phyloP scores from a whole-genome alignment of 2,113 vertebrate genomes.

The Paedocypris sp. region DNA sequence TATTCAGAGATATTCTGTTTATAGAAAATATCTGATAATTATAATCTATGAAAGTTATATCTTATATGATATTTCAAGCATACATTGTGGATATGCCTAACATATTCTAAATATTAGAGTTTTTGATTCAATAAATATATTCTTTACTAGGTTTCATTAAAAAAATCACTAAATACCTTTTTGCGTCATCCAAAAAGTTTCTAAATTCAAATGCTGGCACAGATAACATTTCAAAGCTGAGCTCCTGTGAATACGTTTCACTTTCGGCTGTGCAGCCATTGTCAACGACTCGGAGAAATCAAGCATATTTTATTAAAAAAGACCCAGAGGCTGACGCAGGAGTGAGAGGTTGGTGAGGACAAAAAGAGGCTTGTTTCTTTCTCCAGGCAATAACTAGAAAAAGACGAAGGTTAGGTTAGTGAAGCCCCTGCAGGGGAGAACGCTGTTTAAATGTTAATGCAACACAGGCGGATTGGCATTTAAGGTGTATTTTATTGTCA shows the following conservation, averaged over 20 bases:
- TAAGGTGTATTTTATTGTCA: slow-evolving; percentile 3
- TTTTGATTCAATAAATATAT: too few species aligned
- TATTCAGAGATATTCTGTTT: too few species aligned
- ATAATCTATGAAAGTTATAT: too few species aligned
- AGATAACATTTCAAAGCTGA: background rate
- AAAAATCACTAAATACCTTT: background rate
- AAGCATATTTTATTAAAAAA: background rate
- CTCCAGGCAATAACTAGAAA: slow-evolving; percentile 18
- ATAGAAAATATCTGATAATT: too few species aligned
- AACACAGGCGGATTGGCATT: background rate
- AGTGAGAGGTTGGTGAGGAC: background rate
- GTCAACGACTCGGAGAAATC: background rate
- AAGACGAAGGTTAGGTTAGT: background rate
- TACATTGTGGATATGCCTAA: too few species aligned
- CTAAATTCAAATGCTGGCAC: background rate
- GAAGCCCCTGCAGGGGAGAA: slow-evolving; percentile 21
- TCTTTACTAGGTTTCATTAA: too few species aligned
- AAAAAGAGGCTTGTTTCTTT: slow-evolving; percentile 12
- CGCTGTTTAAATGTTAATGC: slow-evolving; percentile 27
- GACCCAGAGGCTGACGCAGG: background rate
- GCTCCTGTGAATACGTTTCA: background rate
- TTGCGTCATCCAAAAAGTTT: background rate
- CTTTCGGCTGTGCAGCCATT: background rate
- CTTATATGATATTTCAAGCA: too few species aligned
- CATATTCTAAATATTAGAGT: too few species aligned